phyloP scores from a whole-genome alignment of 2,797 vertebrate genomes.

The Enoplosus armatus region DNA sequence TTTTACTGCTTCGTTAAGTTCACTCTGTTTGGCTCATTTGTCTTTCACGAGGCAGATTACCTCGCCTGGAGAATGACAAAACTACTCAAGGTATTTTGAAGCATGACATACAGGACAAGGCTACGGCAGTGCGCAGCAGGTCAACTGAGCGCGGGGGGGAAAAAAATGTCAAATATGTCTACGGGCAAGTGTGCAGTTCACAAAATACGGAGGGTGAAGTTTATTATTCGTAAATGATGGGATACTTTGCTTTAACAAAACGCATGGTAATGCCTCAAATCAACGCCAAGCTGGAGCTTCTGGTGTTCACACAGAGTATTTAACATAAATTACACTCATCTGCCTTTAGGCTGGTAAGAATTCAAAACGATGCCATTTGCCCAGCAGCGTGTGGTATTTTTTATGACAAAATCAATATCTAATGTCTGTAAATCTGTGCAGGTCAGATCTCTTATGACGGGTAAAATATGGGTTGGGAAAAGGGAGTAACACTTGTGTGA shows the following conservation, averaged over 20 bases:
- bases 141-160: neutral
- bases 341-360: slow-evolving; percentile 21
- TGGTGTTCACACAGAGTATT: slow-evolving; percentile 19
- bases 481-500: slow-evolving; percentile 7
- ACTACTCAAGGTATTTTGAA: slow-evolving; percentile 2
- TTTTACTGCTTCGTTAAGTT: slow-evolving; percentile 36
- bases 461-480: neutral
- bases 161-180: neutral
- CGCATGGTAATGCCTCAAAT: neutral
- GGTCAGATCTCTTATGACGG: neutral
- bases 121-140: neutral
- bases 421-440: neutral
- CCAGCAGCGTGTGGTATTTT: neutral
- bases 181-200: neutral
- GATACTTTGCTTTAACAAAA: neutral
- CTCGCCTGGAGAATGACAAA: slow-evolving; percentile 18
- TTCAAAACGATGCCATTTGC: slow-evolving; percentile 24
- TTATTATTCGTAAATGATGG: neutral
- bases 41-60: slow-evolving; percentile 40
- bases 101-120: neutral
- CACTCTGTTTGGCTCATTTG: slow-evolving; percentile 42
- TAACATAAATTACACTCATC: slow-evolving; percentile 29
- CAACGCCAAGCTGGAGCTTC: neutral
- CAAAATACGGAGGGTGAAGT: neutral
- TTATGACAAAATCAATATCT: slow-evolving; percentile 35